Evolutionary conservation across 64 coral and sea anemone genomes (phyloP), one percentile per base, ranked within the genome.

Genomic region (Astreopora myriophthalma): DNA sequence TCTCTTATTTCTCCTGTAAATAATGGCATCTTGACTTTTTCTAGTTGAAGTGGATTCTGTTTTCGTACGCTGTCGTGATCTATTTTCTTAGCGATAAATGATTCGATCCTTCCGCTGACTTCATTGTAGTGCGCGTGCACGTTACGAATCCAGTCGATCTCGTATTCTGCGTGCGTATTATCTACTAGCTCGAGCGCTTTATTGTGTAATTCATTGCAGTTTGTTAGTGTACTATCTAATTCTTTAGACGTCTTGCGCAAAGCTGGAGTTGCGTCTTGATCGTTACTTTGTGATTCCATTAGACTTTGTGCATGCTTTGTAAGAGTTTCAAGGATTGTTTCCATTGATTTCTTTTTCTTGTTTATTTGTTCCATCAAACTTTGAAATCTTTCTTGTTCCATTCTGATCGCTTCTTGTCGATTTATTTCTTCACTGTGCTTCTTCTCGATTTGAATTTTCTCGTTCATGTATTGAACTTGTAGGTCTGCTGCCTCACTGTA

Each of bases 21-120:
- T 35, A 63, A 51, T 28, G 81, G 90, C 90, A 92, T 85, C 66
- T 92, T 92, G 19, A 86, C 70, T 33, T 92, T 92, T 92, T 92
- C 90, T 27, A 86, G 62, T 26, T 58, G 89, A 31, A 92, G 48
- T 36, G 42, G 65, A 75, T 44, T 75, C 49, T 80, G 61, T 91
- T 71, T 65, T 52, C 16, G 71, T 35, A 26, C 71, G 8, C 20
- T 34, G 17, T 77, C 72, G 16, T 52, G 17, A 38, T 76, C 38
- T 60, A 31, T 28, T 86, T 71, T 27, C 65, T 71, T 72, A 27
- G 66, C 84, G 9, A 71, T 72, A 69, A 33, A 33, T 26, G 62
- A 36, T 71, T 90, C 75, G 3, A 90, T 36, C n/a, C 44, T 85
- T 92, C 20, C 48, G 27, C 20, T 91, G 36, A 91, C 29, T 71